Evolutionary conservation across 1,140 invertebrate species (phyloP), one percentile per base, ranked within the genome.

Genomic region (Lethrus apterus): DNA sequence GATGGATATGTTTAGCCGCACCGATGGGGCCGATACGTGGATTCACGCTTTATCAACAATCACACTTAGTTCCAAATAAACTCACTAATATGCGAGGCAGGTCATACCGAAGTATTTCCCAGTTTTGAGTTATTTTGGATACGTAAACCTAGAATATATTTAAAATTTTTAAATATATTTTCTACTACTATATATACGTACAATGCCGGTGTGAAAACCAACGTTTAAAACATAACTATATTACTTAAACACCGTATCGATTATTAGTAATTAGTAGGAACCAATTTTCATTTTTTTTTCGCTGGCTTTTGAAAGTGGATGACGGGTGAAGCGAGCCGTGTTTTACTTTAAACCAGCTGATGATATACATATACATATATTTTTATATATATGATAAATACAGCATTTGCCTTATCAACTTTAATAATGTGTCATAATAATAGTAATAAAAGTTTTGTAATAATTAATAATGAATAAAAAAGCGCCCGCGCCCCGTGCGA

Each of bases 11-110:
- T n/a, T n/a, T n/a, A n/a, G n/a, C n/a, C n/a, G n/a, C n/a, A n/a
- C n/a, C n/a, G n/a, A n/a, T n/a, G n/a, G n/a, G n/a, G n/a, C n/a
- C n/a, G n/a, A n/a, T n/a, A n/a, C n/a, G n/a, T 35, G 34, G 45
- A 67, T 51, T 66, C 66, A 60, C 63, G 56, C 70, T 62, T 57
- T 57, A 54, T 67, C 65, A 76, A 78, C 73, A 77, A 77, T 78
- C 75, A 78, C 75, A 78, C 75, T 74, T 76, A 76, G 72, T 78
- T 75, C 75, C 76, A 78, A 78, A 76, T 74, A 76, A 78, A 78
- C 75, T 78, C 75, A 78, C 75, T 78, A 75, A 71, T 73, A 69
- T 78, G 75, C 75, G 75, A 78, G 75, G 75, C 73, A 78, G 75
- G 75, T 74, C 72, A 72, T 67, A 73, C 73, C 56, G 67, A 69